A percentile compares a stretch with the other conserved stretches of the same genome.
phyloP scores from a whole-genome alignment of 2,113 vertebrate species.

The Canis aureus region DNA sequence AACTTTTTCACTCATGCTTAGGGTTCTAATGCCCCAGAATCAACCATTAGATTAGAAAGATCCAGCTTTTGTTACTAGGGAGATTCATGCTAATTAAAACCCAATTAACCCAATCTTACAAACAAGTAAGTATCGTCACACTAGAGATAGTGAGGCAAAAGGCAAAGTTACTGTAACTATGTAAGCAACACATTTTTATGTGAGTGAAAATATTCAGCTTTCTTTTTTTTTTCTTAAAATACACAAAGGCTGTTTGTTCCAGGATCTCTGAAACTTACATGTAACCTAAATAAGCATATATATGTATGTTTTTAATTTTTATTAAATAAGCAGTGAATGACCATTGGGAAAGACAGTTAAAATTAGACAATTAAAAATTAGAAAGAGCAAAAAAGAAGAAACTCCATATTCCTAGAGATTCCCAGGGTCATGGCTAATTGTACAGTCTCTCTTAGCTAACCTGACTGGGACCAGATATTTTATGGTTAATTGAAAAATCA shows the following conservation, averaged over 20 bases:
- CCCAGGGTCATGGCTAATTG: neutral
- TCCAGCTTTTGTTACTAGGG: slow-evolving; percentile 15
- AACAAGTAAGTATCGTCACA: neutral
- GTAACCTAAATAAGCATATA: neutral
- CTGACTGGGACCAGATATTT: neutral
- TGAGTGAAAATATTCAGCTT: slow-evolving; percentile 18
- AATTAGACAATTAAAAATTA: slow-evolving; percentile 30
- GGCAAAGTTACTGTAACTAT: neutral
- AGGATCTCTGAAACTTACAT: neutral
- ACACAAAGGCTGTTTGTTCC: neutral
- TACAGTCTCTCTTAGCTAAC: neutral
- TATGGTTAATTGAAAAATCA: slow-evolving; percentile 41
- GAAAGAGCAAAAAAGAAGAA: neutral
- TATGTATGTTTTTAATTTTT: neutral
- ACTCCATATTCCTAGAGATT: neutral
- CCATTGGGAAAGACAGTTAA: neutral
- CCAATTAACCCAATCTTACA: neutral
- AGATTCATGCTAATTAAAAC: slow-evolving; percentile 18
- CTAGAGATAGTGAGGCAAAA: neutral
- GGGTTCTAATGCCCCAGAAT: slow-evolving; percentile 42
- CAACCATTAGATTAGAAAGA: neutral
- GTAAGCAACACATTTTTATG: neutral
- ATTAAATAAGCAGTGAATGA: slow-evolving; percentile 15
- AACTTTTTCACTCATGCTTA: slow-evolving; percentile 32
- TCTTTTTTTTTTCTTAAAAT: slow-evolving; percentile 52